These are phyloP conservation scores for Ganaspis brasiliensis DNA, from an alignment of 2,888 invertebrate species.

Conservation along the genomic window DNA sequence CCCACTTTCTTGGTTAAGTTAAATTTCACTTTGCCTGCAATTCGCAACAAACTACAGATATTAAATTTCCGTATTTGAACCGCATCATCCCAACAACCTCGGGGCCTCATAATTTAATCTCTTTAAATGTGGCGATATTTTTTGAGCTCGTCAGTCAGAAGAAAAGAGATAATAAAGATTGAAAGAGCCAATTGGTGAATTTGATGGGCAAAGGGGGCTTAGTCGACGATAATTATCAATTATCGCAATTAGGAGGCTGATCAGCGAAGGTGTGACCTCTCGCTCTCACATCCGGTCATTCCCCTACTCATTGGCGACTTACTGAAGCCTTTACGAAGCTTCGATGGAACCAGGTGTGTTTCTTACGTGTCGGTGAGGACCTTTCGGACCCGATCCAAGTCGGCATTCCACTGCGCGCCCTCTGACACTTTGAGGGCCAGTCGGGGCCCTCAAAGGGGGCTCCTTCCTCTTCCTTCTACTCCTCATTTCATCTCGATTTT, in stretches of 20 bases:
- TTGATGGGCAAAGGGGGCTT: slow-evolving; percentile 27
- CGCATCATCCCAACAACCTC: slow-evolving; percentile 9
- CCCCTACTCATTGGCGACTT: slow-evolving; percentile 15
- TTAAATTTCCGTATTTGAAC: not conserved
- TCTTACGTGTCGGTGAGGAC: slow-evolving; percentile 58
- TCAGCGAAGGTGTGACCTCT: slow-evolving; percentile 47
- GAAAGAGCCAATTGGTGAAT: slow-evolving; percentile 39
- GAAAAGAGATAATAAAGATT: slow-evolving; percentile 31
- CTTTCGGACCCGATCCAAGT: slow-evolving; percentile 63
- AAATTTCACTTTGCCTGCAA: no score
- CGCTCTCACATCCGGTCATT: slow-evolving; percentile 44
- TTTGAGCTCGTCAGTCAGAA: slow-evolving; percentile 7
- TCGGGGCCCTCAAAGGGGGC: slow-evolving; percentile 65
- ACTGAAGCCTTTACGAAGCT: slow-evolving; percentile 45
- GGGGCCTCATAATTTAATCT: slow-evolving; percentile 29
- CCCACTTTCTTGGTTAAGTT: no score
- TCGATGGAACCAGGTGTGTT: slow-evolving; percentile 67
- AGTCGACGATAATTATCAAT: slow-evolving; percentile 62
- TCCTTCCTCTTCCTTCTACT: slow-evolving; percentile 41
- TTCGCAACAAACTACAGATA: slow-evolving; percentile 4
- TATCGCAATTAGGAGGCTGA: slow-evolving; percentile 61
- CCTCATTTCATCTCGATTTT: slow-evolving; percentile 53
- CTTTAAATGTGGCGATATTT: slow-evolving; percentile 32
- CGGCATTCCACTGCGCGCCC: slow-evolving; percentile 75
- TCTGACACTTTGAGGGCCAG: slow-evolving; percentile 71